Conservation (phyloP, 2,113 vertebrate species). For the Ctenodactylus gundi region DNA sequence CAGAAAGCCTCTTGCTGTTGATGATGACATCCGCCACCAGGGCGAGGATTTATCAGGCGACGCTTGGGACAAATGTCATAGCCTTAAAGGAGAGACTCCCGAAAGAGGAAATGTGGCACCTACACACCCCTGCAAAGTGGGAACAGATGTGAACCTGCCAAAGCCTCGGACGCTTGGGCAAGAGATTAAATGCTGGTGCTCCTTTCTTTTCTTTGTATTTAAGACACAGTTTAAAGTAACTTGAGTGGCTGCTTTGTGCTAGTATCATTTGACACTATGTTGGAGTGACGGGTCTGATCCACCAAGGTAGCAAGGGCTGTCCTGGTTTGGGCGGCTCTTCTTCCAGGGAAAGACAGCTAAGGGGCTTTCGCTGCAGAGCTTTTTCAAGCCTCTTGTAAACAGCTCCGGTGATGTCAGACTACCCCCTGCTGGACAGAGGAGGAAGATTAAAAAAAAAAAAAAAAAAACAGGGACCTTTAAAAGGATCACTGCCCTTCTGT, state of each 20-base stretch:
- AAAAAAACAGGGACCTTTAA: neutral
- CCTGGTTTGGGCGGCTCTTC: conserved; percentile 71
- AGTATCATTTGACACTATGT: conserved; percentile 74
- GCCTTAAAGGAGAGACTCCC: neutral
- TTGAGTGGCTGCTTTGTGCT: conserved; percentile 76
- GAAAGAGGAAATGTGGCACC: neutral
- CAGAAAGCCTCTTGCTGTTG: neutral
- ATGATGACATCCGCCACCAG: neutral
- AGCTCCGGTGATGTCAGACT: conserved; percentile 79
- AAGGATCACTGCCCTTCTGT: neutral
- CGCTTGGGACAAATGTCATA: neutral
- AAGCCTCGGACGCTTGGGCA: neutral
- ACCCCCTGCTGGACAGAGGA: conserved; percentile 79
- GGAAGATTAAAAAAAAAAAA: too few species aligned
- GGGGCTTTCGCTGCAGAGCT: conserved; percentile 36
- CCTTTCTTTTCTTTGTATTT: conserved; percentile 71
- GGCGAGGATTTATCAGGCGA: neutral
- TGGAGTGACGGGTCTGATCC: conserved; percentile 80
- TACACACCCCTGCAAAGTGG: neutral
- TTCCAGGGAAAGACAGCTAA: conserved; percentile 65
- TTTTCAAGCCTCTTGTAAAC: neutral
- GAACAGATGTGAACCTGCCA: conserved; percentile 4
- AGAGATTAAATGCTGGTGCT: conserved; percentile 61
- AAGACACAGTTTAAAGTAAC: conserved; percentile 72
- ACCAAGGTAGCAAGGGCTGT: conserved; percentile 74